A percentile compares a stretch with the other conserved stretches of the same genome.
Evolutionary conservation across 2,888 invertebrate species (phyloP).

Genomic region (Calliopum simillimum): DNA sequence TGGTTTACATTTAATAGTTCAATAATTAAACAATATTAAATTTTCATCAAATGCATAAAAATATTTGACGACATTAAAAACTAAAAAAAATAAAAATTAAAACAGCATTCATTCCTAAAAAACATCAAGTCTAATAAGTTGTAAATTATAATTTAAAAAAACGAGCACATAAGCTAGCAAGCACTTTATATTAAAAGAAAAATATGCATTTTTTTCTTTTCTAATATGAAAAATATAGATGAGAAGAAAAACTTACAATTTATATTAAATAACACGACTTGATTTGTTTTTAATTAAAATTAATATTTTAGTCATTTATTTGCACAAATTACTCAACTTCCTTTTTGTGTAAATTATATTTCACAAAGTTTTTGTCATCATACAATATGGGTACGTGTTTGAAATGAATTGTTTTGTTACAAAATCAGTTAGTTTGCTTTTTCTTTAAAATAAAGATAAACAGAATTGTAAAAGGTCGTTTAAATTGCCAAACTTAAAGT

Average conservation of each 20-base stretch:
- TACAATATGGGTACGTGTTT: background rate
- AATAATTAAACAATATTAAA: slow-evolving; percentile 28
- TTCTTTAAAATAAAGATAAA: background rate
- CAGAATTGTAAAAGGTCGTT: too few species aligned
- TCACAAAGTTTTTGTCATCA: background rate
- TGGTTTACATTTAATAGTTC: slow-evolving; percentile 22
- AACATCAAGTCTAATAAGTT: slow-evolving; percentile 16
- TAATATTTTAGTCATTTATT: slow-evolving; percentile 26
- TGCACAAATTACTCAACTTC: slow-evolving; percentile 21
- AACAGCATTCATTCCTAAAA: slow-evolving; percentile 13
- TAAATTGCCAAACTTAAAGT: too few species aligned
- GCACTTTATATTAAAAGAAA: too few species aligned
- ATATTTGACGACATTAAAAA: slow-evolving; percentile 17
- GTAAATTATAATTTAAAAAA: slow-evolving; percentile 1
- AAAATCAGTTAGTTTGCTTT: background rate
- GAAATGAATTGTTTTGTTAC: background rate
- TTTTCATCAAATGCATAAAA: slow-evolving; percentile 20
- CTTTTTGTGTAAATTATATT: slow-evolving; percentile 13
- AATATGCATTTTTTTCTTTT: too few species aligned
- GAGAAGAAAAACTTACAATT: slow-evolving; percentile 6
- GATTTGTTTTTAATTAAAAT: slow-evolving; percentile 23
- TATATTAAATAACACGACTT: slow-evolving; percentile 14
- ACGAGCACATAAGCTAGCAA: too few species aligned
- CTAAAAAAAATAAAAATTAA: slow-evolving; percentile 25
- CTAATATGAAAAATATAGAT: too few species aligned